These are phyloP conservation scores for Epinephelus moara DNA, from an alignment of 2,113 vertebrate genomes.

Conservation along the genomic window DNA sequence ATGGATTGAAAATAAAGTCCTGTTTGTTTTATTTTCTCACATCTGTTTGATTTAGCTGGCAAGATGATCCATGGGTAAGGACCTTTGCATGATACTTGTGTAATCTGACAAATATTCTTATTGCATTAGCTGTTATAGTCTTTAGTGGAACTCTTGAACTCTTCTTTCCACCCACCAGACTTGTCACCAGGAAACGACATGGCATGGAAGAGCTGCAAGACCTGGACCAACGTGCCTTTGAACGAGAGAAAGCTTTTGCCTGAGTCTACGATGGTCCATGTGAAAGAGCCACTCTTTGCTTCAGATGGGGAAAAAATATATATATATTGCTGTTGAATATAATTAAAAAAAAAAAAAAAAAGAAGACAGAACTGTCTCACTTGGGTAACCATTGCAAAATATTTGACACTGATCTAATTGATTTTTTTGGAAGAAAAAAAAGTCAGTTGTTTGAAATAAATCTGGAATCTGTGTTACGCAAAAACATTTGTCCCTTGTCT, in stretches of 20 bases:
- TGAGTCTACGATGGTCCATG: not conserved
- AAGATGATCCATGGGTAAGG: not conserved
- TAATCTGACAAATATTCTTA: not conserved
- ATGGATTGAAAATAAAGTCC: not conserved
- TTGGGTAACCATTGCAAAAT: too few relatives aligned
- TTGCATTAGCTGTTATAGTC: not conserved
- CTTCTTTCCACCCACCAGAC: not conserved
- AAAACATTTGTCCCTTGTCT: too few relatives aligned
- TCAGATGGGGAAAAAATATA: not conserved
- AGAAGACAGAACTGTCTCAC: too few relatives aligned
- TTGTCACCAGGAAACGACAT: fast-evolving
- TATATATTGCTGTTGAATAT: not conserved
- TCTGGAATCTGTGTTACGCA: too few relatives aligned
- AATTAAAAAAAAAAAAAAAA: too few relatives aligned
- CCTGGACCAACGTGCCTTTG: not conserved
- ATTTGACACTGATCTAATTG: too few relatives aligned
- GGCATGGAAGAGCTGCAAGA: not conserved
- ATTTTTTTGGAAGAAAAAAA: too few relatives aligned
- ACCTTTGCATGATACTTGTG: not conserved
- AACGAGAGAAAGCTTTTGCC: not conserved
- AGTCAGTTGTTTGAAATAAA: too few relatives aligned
- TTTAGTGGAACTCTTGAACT: not conserved
- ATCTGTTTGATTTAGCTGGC: not conserved
- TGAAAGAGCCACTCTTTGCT: not conserved
- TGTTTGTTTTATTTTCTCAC: not conserved